Conservation (phyloP, 64 coral and sea anemone genomes). For the Pocillopora damicornis region DNA sequence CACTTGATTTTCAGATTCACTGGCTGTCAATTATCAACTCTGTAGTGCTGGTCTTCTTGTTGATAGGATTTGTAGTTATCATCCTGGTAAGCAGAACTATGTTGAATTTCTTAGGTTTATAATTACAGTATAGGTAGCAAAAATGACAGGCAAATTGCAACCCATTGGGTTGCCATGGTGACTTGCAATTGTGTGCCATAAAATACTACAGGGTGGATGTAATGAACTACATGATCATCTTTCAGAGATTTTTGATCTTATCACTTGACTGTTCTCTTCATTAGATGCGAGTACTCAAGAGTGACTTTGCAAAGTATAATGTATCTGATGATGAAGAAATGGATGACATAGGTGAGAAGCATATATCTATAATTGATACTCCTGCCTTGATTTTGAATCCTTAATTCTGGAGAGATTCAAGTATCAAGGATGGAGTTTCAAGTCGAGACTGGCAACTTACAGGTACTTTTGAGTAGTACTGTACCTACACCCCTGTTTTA, state of each 20-base stretch:
- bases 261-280: not conserved
- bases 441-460: too few species aligned
- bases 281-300: constrained; percentile 57
- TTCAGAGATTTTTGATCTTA: not conserved
- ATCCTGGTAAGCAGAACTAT: constrained; percentile 64
- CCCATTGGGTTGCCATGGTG: too few species aligned
- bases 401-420: too few species aligned
- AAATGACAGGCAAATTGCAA: too few species aligned
- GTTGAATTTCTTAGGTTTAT: not conserved
- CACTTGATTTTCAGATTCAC: constrained; percentile 74
- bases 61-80: constrained; percentile 93
- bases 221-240: not conserved
- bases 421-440: too few species aligned
- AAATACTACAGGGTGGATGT: too few species aligned
- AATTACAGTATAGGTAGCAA: not conserved
- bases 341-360: constrained; percentile 42
- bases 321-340: constrained; percentile 49
- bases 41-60: constrained; percentile 85
- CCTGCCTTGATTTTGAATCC: too few species aligned
- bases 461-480: too few species aligned
- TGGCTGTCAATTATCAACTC: constrained; percentile 99
- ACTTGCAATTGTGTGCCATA: too few species aligned
- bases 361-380: too few species aligned
- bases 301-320: constrained; percentile 66
- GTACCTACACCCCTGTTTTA: too few species aligned